Evolutionary conservation across 1,140 invertebrate species (phyloP).

Genomic region (Zaprionus inermis): DNA sequence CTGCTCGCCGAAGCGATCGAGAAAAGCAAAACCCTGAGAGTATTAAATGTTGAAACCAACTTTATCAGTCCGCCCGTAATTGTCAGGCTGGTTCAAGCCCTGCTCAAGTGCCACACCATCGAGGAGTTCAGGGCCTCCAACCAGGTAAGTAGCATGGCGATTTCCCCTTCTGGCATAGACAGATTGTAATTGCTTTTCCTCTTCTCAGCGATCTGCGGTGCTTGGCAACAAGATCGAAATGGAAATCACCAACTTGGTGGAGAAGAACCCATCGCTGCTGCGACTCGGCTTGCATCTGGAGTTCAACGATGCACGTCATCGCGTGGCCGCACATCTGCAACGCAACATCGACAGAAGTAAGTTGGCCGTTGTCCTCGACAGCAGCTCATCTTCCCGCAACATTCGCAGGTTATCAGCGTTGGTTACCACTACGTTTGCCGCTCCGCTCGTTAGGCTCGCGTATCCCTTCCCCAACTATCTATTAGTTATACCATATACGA

Average conservation of each 20-base stretch:
- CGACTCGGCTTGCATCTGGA: constrained; percentile 97
- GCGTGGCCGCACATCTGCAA: constrained; percentile 96
- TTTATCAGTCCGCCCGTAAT: constrained; percentile 94
- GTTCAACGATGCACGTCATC: constrained; percentile 97
- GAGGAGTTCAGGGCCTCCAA: constrained; percentile 98
- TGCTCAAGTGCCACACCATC: constrained; percentile 93
- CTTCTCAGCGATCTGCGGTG: constrained; percentile 93
- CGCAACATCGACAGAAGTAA: constrained; percentile 98
- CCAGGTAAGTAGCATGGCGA: constrained; percentile 88
- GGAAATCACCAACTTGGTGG: constrained; percentile 96
- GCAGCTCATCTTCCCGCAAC: constrained; percentile 14
- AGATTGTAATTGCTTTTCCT: background rate
- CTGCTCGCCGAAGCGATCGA: constrained; percentile 93
- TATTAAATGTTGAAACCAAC: constrained; percentile 98
- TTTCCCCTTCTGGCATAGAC: too few relatives aligned
- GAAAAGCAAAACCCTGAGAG: constrained; percentile 93
- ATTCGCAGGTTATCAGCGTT: constrained; percentile 65
- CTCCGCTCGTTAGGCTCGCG: constrained; percentile 53
- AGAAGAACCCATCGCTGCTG: constrained; percentile 95
- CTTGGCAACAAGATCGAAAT: constrained; percentile 99
- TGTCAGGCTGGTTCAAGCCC: constrained; percentile 92
- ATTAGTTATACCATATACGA: constrained; percentile 36
- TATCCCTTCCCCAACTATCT: constrained; percentile 24
- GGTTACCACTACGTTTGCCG: constrained; percentile 46
- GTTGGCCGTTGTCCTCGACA: constrained; percentile 84